phyloP scores from a whole-genome alignment of 1,140 invertebrate species.

The Diabrotica undecimpunctata region DNA sequence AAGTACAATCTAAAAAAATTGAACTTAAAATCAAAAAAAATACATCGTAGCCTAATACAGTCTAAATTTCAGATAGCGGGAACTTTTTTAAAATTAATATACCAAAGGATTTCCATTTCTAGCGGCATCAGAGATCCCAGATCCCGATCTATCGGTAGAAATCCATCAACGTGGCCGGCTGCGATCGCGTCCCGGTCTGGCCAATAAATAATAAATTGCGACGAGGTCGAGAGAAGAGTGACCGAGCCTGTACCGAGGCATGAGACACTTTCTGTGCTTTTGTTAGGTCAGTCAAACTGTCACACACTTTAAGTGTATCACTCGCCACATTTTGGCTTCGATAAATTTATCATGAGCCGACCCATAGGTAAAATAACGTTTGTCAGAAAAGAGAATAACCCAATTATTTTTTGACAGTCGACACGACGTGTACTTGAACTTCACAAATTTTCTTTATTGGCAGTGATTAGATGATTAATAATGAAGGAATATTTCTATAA shows the following conservation, averaged over 20 bases:
- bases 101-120: no score
- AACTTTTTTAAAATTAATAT: no score
- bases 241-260: not conserved
- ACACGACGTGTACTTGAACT: not conserved
- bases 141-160: slow-evolving; percentile 23
- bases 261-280: slow-evolving; percentile 14
- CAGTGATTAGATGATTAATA: no score
- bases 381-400: slow-evolving; percentile 6
- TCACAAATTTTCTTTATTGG: no score
- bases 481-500: no score
- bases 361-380: slow-evolving; percentile 8
- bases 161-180: slow-evolving; percentile 26
- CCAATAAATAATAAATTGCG: slow-evolving; percentile 27
- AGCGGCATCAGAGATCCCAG: not conserved
- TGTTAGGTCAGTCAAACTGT: slow-evolving; percentile 26
- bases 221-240: slow-evolving; percentile 15
- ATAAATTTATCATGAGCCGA: slow-evolving; percentile 14
- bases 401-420: slow-evolving; percentile 6
- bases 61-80: no score
- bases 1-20: no score
- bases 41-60: no score
- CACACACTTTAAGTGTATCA: slow-evolving; percentile 22
- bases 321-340: slow-evolving; percentile 12
- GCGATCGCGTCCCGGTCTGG: slow-evolving; percentile 26
- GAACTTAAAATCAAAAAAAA: no score